These are phyloP conservation scores for Heterochromis multidens DNA, from an alignment of 2,113 vertebrate genomes.

Conservation along the genomic window DNA sequence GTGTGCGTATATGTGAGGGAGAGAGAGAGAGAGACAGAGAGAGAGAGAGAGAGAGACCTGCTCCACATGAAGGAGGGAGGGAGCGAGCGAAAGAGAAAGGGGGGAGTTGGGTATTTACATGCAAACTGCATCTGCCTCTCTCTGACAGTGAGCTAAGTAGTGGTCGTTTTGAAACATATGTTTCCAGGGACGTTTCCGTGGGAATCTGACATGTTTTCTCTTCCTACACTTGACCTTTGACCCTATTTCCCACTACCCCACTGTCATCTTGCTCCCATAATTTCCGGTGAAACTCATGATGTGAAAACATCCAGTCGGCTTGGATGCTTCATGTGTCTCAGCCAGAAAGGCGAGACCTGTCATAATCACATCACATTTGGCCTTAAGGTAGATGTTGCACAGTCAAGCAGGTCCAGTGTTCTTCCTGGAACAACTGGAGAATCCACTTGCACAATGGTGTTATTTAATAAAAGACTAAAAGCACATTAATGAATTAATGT, in stretches of 20 bases:
- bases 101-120: constrained; percentile 43
- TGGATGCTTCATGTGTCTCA: neutral
- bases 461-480: neutral
- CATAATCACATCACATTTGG: neutral
- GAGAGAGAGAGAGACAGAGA: neutral
- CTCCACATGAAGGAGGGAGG: constrained; percentile 29
- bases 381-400: neutral
- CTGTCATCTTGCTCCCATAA: neutral
- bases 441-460: neutral
- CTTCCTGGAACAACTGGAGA: neutral
- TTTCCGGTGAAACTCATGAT: neutral
- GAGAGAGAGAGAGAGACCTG: constrained; percentile 26
- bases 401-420: neutral
- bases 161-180: neutral
- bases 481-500: neutral
- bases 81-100: neutral
- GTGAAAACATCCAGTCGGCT: neutral
- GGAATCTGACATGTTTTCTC: neutral
- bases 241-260: neutral
- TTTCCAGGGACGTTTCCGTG: neutral
- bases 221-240: constrained; percentile 35
- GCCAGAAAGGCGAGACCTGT: neutral
- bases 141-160: neutral
- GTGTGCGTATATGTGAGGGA: neutral
- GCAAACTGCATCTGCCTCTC: constrained; percentile 44